Conservation (phyloP, 2,888 invertebrate genomes). For the Apodemia mormo region DNA sequence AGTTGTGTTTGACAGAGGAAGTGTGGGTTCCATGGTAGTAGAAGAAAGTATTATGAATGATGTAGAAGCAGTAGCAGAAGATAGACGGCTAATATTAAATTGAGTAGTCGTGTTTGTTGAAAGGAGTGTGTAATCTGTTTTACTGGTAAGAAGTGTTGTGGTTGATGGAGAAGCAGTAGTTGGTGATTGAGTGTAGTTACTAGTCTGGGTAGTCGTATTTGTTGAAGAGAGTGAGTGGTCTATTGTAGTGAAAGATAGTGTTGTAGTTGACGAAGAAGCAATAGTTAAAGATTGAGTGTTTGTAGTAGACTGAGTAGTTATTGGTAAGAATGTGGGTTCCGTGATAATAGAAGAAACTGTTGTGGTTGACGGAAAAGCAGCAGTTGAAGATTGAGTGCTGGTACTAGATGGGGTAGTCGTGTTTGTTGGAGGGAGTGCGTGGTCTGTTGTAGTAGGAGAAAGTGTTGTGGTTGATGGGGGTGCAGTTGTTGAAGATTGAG, state of each 20-base stretch:
- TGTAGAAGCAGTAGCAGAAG: neutral
- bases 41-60: neutral
- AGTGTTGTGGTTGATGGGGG: neutral
- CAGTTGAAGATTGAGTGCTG: neutral
- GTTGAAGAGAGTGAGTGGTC: constrained; percentile 17
- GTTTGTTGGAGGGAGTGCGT: constrained; percentile 19
- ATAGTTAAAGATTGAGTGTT: neutral
- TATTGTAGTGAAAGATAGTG: no score
- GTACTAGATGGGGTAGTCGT: neutral
- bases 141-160: constrained; percentile 9
- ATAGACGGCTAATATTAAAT: neutral
- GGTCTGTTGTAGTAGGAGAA: neutral
- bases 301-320: constrained; percentile 10
- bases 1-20: constrained; percentile 19
- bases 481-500: neutral
- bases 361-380: no score
- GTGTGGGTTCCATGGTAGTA: neutral
- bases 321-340: constrained; percentile 16
- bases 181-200: neutral
- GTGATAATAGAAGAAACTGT: neutral
- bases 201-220: neutral
- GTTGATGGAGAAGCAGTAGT: neutral
- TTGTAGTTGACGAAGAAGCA: no score
- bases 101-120: neutral
- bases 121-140: neutral